A percentile compares a stretch with the other conserved stretches of the same genome.
Conservation (phyloP, 2,113 vertebrate species). For the Oriolus oriolus region DNA sequence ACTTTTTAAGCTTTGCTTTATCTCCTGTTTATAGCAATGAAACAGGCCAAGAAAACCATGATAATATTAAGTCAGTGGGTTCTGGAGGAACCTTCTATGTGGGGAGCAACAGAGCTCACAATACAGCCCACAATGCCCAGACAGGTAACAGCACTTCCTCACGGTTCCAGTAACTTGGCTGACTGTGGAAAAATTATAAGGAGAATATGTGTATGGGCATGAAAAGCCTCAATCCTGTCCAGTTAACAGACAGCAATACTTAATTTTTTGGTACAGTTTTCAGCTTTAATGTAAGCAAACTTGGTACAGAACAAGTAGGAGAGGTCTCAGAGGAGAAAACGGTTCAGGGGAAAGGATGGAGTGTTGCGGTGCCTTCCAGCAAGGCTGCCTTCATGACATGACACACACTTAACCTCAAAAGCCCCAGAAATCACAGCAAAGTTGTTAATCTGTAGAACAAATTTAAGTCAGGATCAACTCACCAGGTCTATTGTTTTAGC, state of each 20-base stretch:
- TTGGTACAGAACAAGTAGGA: background rate
- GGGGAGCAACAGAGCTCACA: background rate
- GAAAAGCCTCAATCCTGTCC: background rate
- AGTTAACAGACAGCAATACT: background rate
- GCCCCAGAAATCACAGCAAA: background rate
- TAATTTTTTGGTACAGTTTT: background rate
- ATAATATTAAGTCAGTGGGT: background rate
- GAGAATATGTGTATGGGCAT: background rate
- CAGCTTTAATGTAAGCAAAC: background rate
- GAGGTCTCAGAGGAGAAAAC: background rate
- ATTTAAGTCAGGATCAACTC: background rate
- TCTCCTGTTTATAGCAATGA: background rate
- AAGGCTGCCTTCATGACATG: background rate
- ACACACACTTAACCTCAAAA: background rate
- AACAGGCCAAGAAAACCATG: background rate
- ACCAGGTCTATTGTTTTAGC: constrained; percentile 98
- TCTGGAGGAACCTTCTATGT: background rate
- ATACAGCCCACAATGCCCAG: background rate
- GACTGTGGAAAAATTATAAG: background rate
- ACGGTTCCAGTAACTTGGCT: background rate
- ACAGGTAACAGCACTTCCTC: background rate
- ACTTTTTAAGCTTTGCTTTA: background rate
- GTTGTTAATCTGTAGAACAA: background rate
- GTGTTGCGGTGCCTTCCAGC: background rate
- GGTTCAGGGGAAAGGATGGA: background rate